Conservation (phyloP, 2,888 invertebrate genomes). For the Hipparchia sbordonii region DNA sequence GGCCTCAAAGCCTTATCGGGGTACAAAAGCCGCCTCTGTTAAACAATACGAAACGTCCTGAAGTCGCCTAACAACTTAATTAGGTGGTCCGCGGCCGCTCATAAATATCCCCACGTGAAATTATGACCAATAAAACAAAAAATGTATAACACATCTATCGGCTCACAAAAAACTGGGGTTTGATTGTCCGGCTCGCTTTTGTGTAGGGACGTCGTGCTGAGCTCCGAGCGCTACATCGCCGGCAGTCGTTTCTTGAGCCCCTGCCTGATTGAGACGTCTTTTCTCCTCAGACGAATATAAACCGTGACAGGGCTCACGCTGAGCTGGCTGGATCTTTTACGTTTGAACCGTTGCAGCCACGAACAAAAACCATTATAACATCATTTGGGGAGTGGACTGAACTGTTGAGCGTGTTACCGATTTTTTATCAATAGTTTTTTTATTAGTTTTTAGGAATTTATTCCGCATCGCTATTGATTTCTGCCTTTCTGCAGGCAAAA, state of each 20-base stretch:
- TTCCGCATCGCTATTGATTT: conserved; percentile 1
- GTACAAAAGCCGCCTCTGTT: conserved; percentile 67
- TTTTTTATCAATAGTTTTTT: conserved; percentile 14
- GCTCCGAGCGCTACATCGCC: conserved; percentile 48
- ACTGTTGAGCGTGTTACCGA: conserved; percentile 8
- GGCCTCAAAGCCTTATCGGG: conserved; percentile 64
- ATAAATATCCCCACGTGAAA: conserved; percentile 81
- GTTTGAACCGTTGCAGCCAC: conserved; percentile 32
- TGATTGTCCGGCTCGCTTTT: conserved; percentile 77
- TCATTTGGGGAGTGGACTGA: conserved; percentile 32
- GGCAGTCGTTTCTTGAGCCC: conserved; percentile 45
- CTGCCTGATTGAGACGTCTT: conserved; percentile 49
- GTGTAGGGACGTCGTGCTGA: conserved; percentile 75
- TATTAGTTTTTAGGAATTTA: conserved; percentile 8
- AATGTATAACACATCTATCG: conserved; percentile 82
- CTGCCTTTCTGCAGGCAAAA: neutral
- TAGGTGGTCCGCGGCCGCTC: conserved; percentile 78
- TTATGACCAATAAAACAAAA: conserved; percentile 82
- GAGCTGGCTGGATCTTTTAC: conserved; percentile 34
- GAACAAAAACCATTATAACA: conserved; percentile 37
- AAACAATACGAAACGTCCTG: conserved; percentile 72
- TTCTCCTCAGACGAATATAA: conserved; percentile 40
- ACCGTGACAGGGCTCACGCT: conserved; percentile 37
- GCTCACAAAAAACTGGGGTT: conserved; percentile 76
- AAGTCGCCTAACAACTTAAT: conserved; percentile 81